Percentiles rank a stretch among this genome's conserved stretches.
These are phyloP conservation scores for Aricia artaxerxes DNA, from an alignment of 2,888 invertebrate genomes.

Conservation along the genomic window DNA sequence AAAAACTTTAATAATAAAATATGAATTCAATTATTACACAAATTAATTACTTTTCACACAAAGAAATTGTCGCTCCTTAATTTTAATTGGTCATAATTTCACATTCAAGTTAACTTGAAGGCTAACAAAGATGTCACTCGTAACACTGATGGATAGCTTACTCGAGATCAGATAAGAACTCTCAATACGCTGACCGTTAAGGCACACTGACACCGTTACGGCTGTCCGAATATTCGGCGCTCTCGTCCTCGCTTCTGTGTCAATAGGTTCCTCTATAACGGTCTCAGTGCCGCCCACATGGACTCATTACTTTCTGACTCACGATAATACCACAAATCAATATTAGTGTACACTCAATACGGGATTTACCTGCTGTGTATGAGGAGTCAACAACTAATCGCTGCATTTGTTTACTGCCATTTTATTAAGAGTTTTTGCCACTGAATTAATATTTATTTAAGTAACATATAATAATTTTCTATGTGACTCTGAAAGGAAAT, in stretches of 20 bases:
- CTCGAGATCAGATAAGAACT: conserved; percentile 2
- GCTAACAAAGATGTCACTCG: not conserved
- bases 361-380: conserved; percentile 1
- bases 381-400: not conserved
- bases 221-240: conserved; percentile 48
- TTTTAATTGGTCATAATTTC: not conserved
- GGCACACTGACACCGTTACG: conserved; percentile 71
- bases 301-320: conserved; percentile 31
- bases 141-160: not conserved
- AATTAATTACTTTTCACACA: not conserved
- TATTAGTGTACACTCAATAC: not conserved
- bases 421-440: not conserved
- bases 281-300: conserved; percentile 32
- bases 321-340: conserved; percentile 17
- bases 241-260: conserved; percentile 35
- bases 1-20: not conserved
- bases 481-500: too few relatives aligned
- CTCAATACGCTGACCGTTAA: conserved; percentile 60
- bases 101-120: not conserved
- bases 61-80: not conserved
- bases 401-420: not conserved
- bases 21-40: not conserved
- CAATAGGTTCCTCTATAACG: conserved; percentile 41
- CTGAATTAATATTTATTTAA: not conserved
- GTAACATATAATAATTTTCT: too few relatives aligned